Base-by-base conservation (phyloP, 2,113 vertebrate genomes). In the Brachypodius melanocephalos region DNA sequence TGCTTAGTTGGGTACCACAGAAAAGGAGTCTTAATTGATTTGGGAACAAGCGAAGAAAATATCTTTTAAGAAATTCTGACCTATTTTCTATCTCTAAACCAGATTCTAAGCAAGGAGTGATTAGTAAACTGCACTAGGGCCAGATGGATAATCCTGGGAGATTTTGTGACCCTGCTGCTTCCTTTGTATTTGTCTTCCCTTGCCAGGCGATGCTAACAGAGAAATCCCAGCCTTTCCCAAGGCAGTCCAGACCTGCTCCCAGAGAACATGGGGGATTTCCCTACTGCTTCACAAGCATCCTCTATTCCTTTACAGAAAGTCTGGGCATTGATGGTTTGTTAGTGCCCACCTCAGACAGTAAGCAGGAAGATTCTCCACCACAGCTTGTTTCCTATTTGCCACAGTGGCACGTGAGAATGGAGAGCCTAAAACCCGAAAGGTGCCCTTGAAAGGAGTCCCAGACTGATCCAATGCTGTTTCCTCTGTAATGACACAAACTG, bases 331-430 rank as follows among this genome's bases (percentile, higher is more conserved):
- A n/a, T 6, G 31, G 26, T 48, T 73, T n/a, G 6, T 51, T 17
- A 28, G 31, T 1, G 0, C 17, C 13, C 22, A 29, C 21, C 34
- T 67, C 12, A 48, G 22, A 14, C 1, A 0, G 10, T 6, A 17
- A 48, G 24, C 32, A 85, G 40, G 48, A 28, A 54, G 11, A 55
- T 46, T 55, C 48, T 36, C 17, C 28, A 36, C 6, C 24, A 63
- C 72, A 81, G 40, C 17, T 32, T 31, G 1, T 24, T 42, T 42
- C 19, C 55, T 19, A 15, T 26, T 63, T 78, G 61, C 36, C 61
- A 18, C 32, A 45, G 34, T 2, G 40, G 7, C 8, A 21, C 63
- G 38, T 28, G 38, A 74, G 24, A 71, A 85, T 5, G 12, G 7
- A 42, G 65, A 75, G 31, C 17, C n/a, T n/a, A 5, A 26, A 74